Base-by-base conservation (phyloP, 1,140 invertebrate species). In the Oncopodura yosiiana region DNA sequence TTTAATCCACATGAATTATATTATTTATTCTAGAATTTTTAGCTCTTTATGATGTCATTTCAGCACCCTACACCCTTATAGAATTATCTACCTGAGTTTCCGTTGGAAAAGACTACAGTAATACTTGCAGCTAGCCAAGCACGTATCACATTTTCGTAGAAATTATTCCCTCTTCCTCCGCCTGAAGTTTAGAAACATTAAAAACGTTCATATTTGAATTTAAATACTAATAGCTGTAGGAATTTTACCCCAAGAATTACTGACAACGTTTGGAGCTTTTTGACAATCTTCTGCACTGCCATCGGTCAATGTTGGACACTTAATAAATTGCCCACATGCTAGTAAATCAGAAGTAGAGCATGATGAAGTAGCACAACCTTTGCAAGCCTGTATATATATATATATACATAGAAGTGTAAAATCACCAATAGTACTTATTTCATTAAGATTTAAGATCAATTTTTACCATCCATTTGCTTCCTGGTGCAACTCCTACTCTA, bases 61-160 rank as follows among this genome's bases (percentile, higher is more conserved):
- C n/a, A n/a, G n/a, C n/a, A n/a, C n/a, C n/a, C n/a, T n/a, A n/a
- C n/a, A n/a, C n/a, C n/a, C n/a, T n/a, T n/a, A n/a, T n/a, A n/a
- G n/a, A n/a, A n/a, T n/a, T n/a, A 27, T 46, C 26, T n/a, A 3
- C 57, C 57, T 16, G 52, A 41, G 30, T 59, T 59, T 26, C 57
- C 57, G 14, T 29, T 41, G 19, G 57, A 41, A 26, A 59, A 59
- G 5, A 59, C 14, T 8, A 46, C 36, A 44, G 43, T 36, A 14
- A 59, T 59, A 9, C 45, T 45, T 5, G 51, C 50, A 3, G 46
- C 32, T 24, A 14, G 23, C 57, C 50, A 53, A 3, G 44, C 36
- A 9, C 29, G 8, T 14, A 59, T 39, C 21, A 49, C 32, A n/a
- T 30, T 5, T 19, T 43, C 26, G 49, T 53, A 59, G 21, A 16